A percentile compares a stretch with the other conserved stretches of the same genome.
phyloP scores from a whole-genome alignment of 2,888 invertebrate species.

The Cosmia trapezina region DNA sequence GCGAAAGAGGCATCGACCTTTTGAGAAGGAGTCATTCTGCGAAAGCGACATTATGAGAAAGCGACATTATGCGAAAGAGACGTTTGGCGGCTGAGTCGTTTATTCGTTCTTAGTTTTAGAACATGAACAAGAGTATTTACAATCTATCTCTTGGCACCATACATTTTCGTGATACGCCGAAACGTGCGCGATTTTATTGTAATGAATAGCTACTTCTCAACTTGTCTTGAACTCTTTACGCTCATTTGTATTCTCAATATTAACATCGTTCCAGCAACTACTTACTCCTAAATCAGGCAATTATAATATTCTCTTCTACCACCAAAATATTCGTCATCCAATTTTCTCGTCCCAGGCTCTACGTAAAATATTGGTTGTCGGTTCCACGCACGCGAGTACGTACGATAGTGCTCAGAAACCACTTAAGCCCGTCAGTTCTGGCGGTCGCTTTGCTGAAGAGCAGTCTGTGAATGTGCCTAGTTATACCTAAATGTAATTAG shows the following conservation, averaged over 20 bases:
- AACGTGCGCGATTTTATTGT: neutral
- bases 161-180: neutral
- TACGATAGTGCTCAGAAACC: conserved; percentile 51
- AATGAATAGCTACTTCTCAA: too few relatives aligned
- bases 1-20: too few relatives aligned
- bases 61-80: too few relatives aligned
- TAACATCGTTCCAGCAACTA: neutral
- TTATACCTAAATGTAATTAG: conserved; percentile 33
- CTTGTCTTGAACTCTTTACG: neutral
- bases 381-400: conserved; percentile 26
- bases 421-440: conserved; percentile 49
- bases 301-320: neutral
- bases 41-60: too few relatives aligned
- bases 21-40: too few relatives aligned
- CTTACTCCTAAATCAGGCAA: neutral
- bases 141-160: neutral
- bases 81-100: too few relatives aligned
- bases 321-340: conserved; percentile 14
- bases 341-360: conserved; percentile 2
- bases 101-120: neutral
- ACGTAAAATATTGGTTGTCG: conserved; percentile 44
- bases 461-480: conserved; percentile 27
- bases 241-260: neutral
- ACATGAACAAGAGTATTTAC: neutral
- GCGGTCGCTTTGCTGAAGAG: conserved; percentile 32